A percentile compares a stretch with the other conserved stretches of the same genome.
Conservation (phyloP, 2,797 vertebrate species). For the Margarornis squamiger region DNA sequence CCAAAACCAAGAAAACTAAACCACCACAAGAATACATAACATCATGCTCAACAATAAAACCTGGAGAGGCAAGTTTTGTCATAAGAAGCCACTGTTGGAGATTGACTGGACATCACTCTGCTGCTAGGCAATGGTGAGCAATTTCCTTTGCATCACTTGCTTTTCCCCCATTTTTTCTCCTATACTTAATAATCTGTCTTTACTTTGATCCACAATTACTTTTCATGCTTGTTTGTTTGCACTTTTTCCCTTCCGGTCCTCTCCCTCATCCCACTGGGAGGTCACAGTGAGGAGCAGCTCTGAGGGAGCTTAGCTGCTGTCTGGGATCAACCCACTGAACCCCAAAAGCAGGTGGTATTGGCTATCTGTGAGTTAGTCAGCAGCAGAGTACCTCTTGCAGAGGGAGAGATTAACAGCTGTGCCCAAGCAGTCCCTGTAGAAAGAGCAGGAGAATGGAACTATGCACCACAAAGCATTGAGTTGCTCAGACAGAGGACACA, state of each 20-base stretch:
- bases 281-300: fast-evolving
- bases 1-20: too few species aligned
- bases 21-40: too few species aligned
- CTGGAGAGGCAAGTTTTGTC: not conserved
- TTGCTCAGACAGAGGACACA: not conserved
- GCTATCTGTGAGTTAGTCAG: not conserved
- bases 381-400: not conserved
- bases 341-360: not conserved
- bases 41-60: not conserved
- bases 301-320: not conserved
- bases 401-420: not conserved
- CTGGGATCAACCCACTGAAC: not conserved
- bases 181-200: not conserved
- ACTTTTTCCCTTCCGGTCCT: not conserved
- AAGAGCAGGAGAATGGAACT: not conserved
- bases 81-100: not conserved
- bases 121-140: not conserved
- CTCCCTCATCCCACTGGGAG: not conserved
- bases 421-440: not conserved
- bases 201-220: not conserved
- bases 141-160: not conserved
- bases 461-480: not conserved
- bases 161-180: not conserved
- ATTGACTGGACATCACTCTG: not conserved
- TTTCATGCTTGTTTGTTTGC: not conserved